Percentiles rank a stretch among this genome's conserved stretches.
Evolutionary conservation across 2,797 vertebrate genomes (phyloP).

Genomic region (Ctenochaetus hawaiiensis): DNA sequence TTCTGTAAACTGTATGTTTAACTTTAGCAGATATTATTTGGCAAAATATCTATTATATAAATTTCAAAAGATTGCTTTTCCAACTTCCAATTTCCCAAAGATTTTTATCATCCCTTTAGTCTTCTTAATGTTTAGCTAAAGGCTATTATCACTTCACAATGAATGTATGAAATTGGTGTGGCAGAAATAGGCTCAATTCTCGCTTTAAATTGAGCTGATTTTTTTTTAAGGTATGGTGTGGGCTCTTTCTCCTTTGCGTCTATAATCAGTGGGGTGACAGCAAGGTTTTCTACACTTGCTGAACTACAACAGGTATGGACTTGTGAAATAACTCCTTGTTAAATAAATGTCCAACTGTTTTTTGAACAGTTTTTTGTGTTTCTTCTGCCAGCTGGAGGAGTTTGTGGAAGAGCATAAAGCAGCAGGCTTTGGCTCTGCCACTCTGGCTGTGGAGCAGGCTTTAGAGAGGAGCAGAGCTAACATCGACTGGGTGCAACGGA

Average conservation of each 20-base stretch:
- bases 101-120: too few relatives aligned
- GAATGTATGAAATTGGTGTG: not conserved
- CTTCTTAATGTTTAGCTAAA: too few relatives aligned
- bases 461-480: slow-evolving; percentile 89
- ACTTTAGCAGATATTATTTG: too few relatives aligned
- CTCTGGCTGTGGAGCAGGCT: slow-evolving; percentile 89
- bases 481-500: slow-evolving; percentile 90
- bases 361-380: slow-evolving; percentile 6
- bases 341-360: not conserved
- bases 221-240: slow-evolving; percentile 85
- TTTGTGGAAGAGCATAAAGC: slow-evolving; percentile 84
- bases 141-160: not conserved
- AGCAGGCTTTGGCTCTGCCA: slow-evolving; percentile 88
- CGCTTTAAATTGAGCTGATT: not conserved
- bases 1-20: too few relatives aligned
- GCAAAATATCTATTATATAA: too few relatives aligned
- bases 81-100: not conserved
- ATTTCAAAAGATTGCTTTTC: too few relatives aligned
- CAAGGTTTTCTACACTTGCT: slow-evolving; percentile 84
- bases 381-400: slow-evolving; percentile 83
- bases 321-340: too few relatives aligned
- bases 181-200: not conserved
- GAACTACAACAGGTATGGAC: slow-evolving; percentile 89
- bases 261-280: slow-evolving; percentile 86
- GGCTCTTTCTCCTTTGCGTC: slow-evolving; percentile 92